Evolutionary conservation across 2,888 invertebrate genomes (phyloP), one percentile per base, ranked within the genome.

Genomic region (Megastigmus dorsalis): DNA sequence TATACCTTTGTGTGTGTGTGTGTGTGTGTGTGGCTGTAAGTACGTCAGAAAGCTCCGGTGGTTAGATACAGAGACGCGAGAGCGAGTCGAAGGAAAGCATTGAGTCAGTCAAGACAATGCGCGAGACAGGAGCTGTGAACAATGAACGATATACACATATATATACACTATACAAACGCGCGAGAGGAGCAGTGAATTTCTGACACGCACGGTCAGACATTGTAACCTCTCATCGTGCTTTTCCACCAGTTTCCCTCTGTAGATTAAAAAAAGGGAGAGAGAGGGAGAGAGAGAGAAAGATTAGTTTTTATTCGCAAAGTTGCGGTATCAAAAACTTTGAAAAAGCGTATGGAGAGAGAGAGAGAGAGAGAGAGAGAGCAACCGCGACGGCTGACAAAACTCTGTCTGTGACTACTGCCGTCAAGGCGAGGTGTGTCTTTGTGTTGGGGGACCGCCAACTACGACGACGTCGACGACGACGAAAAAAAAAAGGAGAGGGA

Each of bases 301-400:
- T n/a, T n/a, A n/a, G n/a, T 28, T 38, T 65, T 65, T 52, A 52
- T 41, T 26, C 52, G 52, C n/a, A 38, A n/a, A 7, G 18, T 38
- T 20, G 38, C 26, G 36, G 18, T 28, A 43, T 20, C 6, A 20
- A 28, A 13, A 60, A 45, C 43, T 50, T 52, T 63, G 23, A n/a
- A 38, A 18, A 45, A 43, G 60, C 28, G n/a, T n/a, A n/a, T n/a
- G n/a, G n/a, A n/a, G n/a, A n/a, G n/a, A n/a, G n/a, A n/a, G n/a
- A n/a, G n/a, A n/a, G n/a, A n/a, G n/a, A n/a, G n/a, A n/a, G n/a
- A n/a, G n/a, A n/a, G n/a, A n/a, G n/a, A n/a, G n/a, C n/a, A n/a
- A n/a, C n/a, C n/a, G n/a, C n/a, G n/a, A 2, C 30, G 71, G 13
- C 69, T 60, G 74, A 70, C 70, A 54, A 70, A 60, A 69, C 59